These are phyloP conservation scores for Nycticorax nycticorax DNA, from an alignment of 2,113 vertebrate species.

Conservation along the genomic window DNA sequence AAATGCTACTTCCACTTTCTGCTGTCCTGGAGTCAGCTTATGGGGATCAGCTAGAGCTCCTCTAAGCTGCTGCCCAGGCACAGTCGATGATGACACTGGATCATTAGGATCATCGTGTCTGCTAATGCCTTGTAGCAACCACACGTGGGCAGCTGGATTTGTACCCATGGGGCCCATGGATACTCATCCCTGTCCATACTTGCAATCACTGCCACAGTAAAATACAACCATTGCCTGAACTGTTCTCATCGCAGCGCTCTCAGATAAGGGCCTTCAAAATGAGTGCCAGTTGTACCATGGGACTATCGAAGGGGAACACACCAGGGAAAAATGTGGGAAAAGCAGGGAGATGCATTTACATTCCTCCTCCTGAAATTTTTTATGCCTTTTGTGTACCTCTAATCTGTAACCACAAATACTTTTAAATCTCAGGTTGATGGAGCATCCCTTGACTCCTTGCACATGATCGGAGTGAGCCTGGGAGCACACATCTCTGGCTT, in stretches of 20 bases:
- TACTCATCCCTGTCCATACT: neutral
- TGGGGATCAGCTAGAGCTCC: neutral
- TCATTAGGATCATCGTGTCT: neutral
- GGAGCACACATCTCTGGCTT: slow-evolving; percentile 92
- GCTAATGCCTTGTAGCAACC: neutral
- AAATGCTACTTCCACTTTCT: neutral
- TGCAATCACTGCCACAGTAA: neutral
- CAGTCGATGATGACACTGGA: neutral
- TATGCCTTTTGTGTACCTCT: neutral
- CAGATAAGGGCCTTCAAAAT: accelerated
- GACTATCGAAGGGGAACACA: neutral
- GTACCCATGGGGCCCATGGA: neutral
- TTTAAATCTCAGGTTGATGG: slow-evolving; percentile 77
- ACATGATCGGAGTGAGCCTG: slow-evolving; percentile 92
- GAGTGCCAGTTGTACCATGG: neutral
- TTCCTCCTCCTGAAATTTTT: neutral
- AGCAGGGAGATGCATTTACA: neutral
- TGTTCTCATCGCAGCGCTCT: neutral
- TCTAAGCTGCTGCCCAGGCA: neutral
- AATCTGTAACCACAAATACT: neutral
- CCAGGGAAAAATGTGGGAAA: neutral
- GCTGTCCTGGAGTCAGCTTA: neutral
- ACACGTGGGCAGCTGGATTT: neutral
- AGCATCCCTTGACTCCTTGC: slow-evolving; percentile 81
- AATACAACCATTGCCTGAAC: neutral